Evolutionary conservation across 2,113 vertebrate species (phyloP).

Genomic region (Equus quagga): DNA sequence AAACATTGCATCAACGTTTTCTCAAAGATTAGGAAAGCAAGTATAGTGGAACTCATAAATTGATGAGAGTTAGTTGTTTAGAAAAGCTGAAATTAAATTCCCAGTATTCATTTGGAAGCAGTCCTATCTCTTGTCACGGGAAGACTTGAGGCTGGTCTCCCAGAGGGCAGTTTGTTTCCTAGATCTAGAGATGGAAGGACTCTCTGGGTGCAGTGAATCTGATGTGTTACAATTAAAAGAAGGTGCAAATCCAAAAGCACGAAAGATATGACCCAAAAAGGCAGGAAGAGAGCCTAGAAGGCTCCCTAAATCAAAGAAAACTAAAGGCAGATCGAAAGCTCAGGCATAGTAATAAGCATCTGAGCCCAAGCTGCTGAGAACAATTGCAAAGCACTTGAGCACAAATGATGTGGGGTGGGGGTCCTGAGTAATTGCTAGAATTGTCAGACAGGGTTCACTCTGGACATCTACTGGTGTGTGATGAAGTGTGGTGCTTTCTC

Average conservation of each 20-base stretch:
- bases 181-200: background rate
- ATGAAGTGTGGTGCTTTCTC: background rate
- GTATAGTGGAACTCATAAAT: background rate
- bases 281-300: background rate
- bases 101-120: background rate
- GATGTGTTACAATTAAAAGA: background rate
- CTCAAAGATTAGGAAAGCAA: background rate
- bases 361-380: background rate
- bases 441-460: background rate
- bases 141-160: background rate
- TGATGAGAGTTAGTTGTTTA: background rate
- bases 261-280: background rate
- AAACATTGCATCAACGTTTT: background rate
- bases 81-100: slow-evolving; percentile 3
- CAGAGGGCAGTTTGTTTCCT: background rate
- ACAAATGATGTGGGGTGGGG: background rate
- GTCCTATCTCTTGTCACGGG: background rate
- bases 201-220: background rate
- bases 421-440: background rate
- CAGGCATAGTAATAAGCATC: background rate
- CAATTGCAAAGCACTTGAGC: background rate
- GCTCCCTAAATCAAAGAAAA: background rate
- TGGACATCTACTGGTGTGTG: background rate
- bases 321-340: background rate
- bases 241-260: background rate